Conservation (phyloP, 2,888 invertebrate genomes). For the Synanthedon tipuliformis region DNA sequence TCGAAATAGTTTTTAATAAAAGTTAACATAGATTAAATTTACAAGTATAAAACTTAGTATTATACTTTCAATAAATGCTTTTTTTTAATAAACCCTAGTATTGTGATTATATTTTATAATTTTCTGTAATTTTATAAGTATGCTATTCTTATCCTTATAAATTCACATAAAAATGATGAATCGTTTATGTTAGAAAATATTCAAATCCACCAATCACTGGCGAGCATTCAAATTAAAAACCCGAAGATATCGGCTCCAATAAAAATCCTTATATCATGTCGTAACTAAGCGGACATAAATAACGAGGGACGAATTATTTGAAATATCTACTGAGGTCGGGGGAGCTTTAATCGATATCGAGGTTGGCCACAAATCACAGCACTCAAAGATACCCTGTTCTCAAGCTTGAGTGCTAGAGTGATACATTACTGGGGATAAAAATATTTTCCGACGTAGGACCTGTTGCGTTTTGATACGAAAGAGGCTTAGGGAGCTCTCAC, state of each 20-base stretch:
- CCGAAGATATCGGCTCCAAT: constrained; percentile 6
- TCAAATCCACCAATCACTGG: constrained; percentile 1
- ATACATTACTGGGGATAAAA: constrained; percentile 59
- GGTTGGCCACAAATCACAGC: constrained; percentile 14
- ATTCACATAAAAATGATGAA: too few species aligned
- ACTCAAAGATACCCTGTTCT: constrained; percentile 13
- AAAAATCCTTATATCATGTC: constrained; percentile 42
- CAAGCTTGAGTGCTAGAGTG: constrained; percentile 30
- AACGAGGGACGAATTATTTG: constrained; percentile 24
- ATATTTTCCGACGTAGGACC: constrained; percentile 55
- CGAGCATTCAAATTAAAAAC: constrained; percentile 8
- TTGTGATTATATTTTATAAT: too few species aligned
- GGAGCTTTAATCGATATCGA: constrained; percentile 29
- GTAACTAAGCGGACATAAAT: constrained; percentile 39
- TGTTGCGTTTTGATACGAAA: constrained; percentile 48
- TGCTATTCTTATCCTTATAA: too few species aligned
- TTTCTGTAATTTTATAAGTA: too few species aligned
- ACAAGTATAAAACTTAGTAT: too few species aligned
- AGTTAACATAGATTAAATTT: too few species aligned
- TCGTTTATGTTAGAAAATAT: not conserved
- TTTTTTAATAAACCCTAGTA: too few species aligned
- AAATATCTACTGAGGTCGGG: constrained; percentile 25
- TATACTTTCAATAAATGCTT: too few species aligned
- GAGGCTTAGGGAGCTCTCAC: constrained; percentile 17
- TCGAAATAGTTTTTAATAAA: too few species aligned